A percentile compares a stretch with the other conserved stretches of the same genome.
These are phyloP conservation scores for Darevskia nairensis DNA, from an alignment of 2,797 vertebrate species.

Conservation along the genomic window DNA sequence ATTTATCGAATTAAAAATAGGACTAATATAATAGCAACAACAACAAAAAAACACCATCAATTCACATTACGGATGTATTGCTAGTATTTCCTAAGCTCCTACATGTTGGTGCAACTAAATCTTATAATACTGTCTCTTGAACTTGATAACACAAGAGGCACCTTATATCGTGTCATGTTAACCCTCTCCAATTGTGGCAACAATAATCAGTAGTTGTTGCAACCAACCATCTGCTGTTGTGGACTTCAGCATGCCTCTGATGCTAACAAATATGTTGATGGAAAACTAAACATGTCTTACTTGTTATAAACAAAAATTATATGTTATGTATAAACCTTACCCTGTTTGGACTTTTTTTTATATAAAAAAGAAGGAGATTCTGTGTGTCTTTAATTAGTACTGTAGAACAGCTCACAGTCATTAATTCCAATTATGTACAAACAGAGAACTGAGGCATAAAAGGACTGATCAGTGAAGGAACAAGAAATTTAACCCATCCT, in stretches of 20 bases:
- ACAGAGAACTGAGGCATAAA: not conserved
- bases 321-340: not conserved
- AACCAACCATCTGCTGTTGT: slow-evolving; percentile 11
- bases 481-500: not conserved
- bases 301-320: slow-evolving; percentile 10
- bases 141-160: not conserved
- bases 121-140: not conserved
- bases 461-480: not conserved
- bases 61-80: no score
- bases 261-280: slow-evolving; percentile 6
- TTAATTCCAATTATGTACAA: slow-evolving; percentile 4
- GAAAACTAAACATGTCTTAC: slow-evolving; percentile 37
- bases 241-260: not conserved
- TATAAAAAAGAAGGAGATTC: not conserved
- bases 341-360: not conserved
- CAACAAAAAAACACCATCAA: no score
- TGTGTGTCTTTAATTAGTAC: not conserved
- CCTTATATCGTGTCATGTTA: not conserved
- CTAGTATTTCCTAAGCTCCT: not conserved
- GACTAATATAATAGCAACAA: no score
- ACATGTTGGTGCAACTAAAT: not conserved
- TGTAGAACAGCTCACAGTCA: not conserved
- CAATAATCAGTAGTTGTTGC: not conserved
- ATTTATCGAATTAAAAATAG: no score
- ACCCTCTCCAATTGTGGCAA: not conserved